phyloP scores from a whole-genome alignment of 2,888 invertebrate genomes.

The Plusia festucae region DNA sequence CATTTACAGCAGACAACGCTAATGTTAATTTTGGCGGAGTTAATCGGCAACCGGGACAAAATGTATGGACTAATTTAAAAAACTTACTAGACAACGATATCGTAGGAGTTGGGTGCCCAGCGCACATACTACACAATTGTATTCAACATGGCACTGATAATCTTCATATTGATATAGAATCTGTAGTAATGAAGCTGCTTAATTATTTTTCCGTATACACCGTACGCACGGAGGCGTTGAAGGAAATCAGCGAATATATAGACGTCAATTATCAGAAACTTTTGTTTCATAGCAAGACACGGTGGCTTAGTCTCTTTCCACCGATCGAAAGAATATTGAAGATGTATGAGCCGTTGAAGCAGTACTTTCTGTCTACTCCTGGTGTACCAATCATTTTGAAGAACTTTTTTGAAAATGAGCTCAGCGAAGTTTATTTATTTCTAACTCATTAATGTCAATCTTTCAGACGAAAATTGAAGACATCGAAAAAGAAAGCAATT shows the following conservation, averaged over 20 bases:
- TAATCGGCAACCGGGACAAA: conserved; percentile 34
- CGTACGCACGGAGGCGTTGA: conserved; percentile 50
- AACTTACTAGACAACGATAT: conserved; percentile 43
- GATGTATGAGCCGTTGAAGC: conserved; percentile 54
- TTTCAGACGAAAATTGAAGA: conserved; percentile 45
- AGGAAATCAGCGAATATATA: conserved; percentile 37
- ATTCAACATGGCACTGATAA: conserved; percentile 49
- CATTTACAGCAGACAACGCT: conserved; percentile 62
- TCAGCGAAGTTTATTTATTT: conserved; percentile 30
- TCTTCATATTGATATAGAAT: conserved; percentile 41
- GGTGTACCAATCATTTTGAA: conserved; percentile 8
- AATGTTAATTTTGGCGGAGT: conserved; percentile 67
- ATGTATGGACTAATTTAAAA: conserved; percentile 55
- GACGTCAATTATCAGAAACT: conserved; percentile 53
- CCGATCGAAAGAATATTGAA: conserved; percentile 59
- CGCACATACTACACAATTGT: conserved; percentile 56
- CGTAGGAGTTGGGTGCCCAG: conserved; percentile 56
- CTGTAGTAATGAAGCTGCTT: conserved; percentile 45
- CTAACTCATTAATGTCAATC: conserved; percentile 44
- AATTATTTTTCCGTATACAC: conserved; percentile 54
- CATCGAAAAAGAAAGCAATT: conserved; percentile 47
- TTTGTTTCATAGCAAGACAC: conserved; percentile 51
- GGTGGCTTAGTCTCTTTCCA: conserved; percentile 57
- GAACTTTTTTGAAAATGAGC: conserved; percentile 32
- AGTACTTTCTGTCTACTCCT: conserved; percentile 49